Percentiles rank a stretch among this genome's conserved stretches.
Conservation (phyloP, 1,140 invertebrate genomes). For the Zaprionus nigranus region DNA sequence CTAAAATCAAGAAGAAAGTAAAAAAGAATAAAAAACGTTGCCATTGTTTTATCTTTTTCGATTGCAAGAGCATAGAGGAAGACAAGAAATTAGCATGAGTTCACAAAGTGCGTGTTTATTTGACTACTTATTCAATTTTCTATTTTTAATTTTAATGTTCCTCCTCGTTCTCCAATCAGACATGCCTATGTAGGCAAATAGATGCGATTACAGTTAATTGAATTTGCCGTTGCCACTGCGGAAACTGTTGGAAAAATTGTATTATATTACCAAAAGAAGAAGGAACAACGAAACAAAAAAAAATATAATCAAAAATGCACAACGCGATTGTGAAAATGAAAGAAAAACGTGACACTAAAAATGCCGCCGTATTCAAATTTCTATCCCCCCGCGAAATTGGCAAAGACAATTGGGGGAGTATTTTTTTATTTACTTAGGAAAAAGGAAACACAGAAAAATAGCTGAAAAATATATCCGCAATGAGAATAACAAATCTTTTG, state of each 20-base stretch:
- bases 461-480: conserved; percentile 23
- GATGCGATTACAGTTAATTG: conserved; percentile 83
- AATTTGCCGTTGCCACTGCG: conserved; percentile 53
- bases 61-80: conserved; percentile 55
- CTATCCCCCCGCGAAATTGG: conserved; percentile 34
- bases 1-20: conserved; percentile 14
- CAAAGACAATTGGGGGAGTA: conserved; percentile 24
- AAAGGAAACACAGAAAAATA: background rate
- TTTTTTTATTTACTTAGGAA: conserved; percentile 15
- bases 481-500: conserved; percentile 23
- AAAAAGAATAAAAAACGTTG: conserved; percentile 16
- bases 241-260: conserved; percentile 62
- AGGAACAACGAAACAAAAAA: conserved; percentile 44
- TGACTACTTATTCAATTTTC: conserved; percentile 69
- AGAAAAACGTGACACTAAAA: conserved; percentile 72
- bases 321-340: conserved; percentile 53
- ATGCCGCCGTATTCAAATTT: conserved; percentile 72
- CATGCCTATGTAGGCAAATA: conserved; percentile 62
- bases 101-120: conserved; percentile 75
- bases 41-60: conserved; percentile 6
- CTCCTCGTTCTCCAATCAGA: conserved; percentile 56
- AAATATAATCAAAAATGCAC: conserved; percentile 68
- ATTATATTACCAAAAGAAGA: conserved; percentile 69
- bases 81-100: conserved; percentile 72
- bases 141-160: conserved; percentile 10